A percentile compares a stretch with the other conserved stretches of the same genome.
Evolutionary conservation across 2,797 vertebrate species (phyloP).

Genomic region (Syndactyla subalaris): DNA sequence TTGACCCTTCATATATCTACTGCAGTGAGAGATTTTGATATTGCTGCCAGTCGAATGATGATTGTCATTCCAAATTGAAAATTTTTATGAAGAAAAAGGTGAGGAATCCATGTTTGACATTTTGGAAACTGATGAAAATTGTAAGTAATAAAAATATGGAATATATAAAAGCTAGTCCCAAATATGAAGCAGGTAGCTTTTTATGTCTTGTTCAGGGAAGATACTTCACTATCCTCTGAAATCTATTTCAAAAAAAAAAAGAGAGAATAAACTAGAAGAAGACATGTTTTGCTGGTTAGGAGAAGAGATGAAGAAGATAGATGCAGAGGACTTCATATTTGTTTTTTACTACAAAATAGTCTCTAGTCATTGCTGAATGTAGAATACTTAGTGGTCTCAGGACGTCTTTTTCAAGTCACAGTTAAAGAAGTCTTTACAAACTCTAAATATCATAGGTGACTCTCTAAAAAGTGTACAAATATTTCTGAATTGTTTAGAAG

Average conservation of each 20-base stretch:
- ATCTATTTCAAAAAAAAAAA: neutral
- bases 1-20: neutral
- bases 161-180: neutral
- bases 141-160: neutral
- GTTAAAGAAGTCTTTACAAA: neutral
- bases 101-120: neutral
- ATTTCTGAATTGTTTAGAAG: neutral
- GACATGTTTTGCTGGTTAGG: neutral
- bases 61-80: neutral
- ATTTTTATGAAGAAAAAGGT: neutral
- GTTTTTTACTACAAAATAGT: neutral
- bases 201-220: neutral
- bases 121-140: neutral
- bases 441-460: neutral
- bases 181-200: neutral
- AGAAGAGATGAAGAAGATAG: neutral
- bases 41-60: neutral
- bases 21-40: neutral
- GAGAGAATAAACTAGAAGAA: neutral
- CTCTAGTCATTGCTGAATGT: neutral
- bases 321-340: neutral
- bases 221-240: neutral
- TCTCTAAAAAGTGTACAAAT: neutral
- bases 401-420: neutral
- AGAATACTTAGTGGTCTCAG: neutral